Evolutionary conservation across 2,113 vertebrate species (phyloP), one percentile per base, ranked within the genome.

Genomic region (Holacanthus passer): DNA sequence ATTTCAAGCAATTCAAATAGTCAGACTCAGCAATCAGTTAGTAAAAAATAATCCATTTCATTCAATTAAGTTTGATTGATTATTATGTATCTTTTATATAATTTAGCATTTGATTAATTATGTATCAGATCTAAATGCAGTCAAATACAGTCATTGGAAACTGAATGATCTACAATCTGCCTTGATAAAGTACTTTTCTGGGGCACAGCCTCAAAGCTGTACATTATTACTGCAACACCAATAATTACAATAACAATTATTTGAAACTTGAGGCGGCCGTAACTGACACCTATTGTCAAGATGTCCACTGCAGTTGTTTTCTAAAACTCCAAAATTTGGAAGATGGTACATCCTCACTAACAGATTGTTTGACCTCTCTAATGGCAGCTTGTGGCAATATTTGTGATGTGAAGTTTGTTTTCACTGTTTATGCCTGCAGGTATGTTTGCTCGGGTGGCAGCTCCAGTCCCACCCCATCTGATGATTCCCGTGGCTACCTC

Each of bases 371-470:
- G n/a, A 19, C n/a, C 24, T 71, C 7, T 19, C 20, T 70, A 43
- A 53, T 62, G 37, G 7, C 55, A 76, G 74, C 67, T 70, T 68
- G 20, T 52, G 41, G 55, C 53, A 47, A 53, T 68, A 53, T 78
- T 53, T 72, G 48, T 72, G 37, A 73, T 63, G 5, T 41, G 14
- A 70, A 65, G 39, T 73, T 77, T 73, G 59, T 70, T 75, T 47
- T 81, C n/a, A 35, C 32, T 83, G 48, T 90, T 74, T 66, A 41
- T 71, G 47, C 71, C 47, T 67, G 19, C 86, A 99, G 98, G 35
- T 98, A 96, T 1, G 95, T 99, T 45, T 99, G 97, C 53, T 82
- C 96, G 45, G 94, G 93, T 41, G 97, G 97, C 29, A 99, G 92
- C 81, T 80, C 92, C 9, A 89, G 86, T 64, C 93, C 97, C 11